A percentile compares a stretch with the other conserved stretches of the same genome.
phyloP scores from a whole-genome alignment of 2,888 invertebrate genomes.

The Dione vanillae region DNA sequence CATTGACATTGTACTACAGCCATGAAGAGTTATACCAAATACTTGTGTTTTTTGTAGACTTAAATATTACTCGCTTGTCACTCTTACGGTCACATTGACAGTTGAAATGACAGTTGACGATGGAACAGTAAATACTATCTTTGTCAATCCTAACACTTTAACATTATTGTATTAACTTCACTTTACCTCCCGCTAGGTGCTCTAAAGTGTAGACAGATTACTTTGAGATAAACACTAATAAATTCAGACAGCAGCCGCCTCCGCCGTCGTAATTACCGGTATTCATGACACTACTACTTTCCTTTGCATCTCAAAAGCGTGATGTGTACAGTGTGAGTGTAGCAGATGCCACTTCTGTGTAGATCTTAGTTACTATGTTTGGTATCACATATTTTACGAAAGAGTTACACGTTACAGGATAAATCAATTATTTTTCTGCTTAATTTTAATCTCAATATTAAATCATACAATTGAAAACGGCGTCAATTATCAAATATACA shows the following conservation, averaged over 20 bases:
- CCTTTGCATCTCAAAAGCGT: constrained; percentile 8
- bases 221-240: background rate
- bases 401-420: background rate
- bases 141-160: background rate
- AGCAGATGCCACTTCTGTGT: background rate
- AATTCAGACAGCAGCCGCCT: background rate
- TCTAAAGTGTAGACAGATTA: background rate
- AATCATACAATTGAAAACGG: too few relatives aligned
- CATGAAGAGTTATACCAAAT: background rate
- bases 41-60: background rate
- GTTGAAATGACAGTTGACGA: background rate
- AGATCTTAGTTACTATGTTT: background rate
- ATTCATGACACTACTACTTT: background rate
- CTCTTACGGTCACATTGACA: background rate
- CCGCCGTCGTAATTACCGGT: background rate
- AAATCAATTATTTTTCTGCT: background rate
- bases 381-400: background rate
- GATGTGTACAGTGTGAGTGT: background rate
- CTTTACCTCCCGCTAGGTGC: background rate
- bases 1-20: constrained; percentile 19
- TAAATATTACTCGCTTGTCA: background rate
- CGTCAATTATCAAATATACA: too few relatives aligned
- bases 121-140: background rate
- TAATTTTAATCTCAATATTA: background rate
- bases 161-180: too few relatives aligned